phyloP scores from a whole-genome alignment of 2,888 invertebrate species.

The Epinotia demarniana region DNA sequence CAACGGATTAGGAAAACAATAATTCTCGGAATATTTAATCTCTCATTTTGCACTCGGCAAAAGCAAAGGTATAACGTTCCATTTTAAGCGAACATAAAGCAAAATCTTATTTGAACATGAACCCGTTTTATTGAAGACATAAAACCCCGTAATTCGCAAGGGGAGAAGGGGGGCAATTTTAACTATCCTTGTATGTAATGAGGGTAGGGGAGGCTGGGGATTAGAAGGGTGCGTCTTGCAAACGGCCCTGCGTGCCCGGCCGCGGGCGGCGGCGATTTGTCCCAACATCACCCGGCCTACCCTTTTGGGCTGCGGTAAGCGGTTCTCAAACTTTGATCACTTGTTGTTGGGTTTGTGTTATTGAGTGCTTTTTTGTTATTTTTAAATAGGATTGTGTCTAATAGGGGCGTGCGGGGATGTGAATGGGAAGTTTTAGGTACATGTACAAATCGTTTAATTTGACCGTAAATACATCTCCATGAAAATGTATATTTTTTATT shows the following conservation, averaged over 20 bases:
- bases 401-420: too few species aligned
- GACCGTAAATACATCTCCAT: too few species aligned
- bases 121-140: conserved; percentile 48
- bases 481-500: too few species aligned
- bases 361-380: conserved; percentile 6
- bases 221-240: conserved; percentile 83
- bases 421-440: too few species aligned
- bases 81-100: conserved; percentile 19
- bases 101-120: conserved; percentile 39
- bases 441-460: too few species aligned
- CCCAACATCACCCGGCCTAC: conserved; percentile 71
- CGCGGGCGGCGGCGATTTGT: conserved; percentile 80
- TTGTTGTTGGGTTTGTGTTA: neutral
- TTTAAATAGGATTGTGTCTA: neutral
- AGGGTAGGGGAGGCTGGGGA: conserved; percentile 65
- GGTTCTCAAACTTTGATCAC: conserved; percentile 57
- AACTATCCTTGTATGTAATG: conserved; percentile 82
- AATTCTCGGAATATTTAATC: neutral
- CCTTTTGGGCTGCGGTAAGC: conserved; percentile 58
- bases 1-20: neutral
- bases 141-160: conserved; percentile 70
- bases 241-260: conserved; percentile 78
- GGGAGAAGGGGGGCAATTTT: conserved; percentile 66
- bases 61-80: conserved; percentile 7
- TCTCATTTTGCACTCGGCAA: neutral